Evolutionary conservation across 2,888 invertebrate species (phyloP), one percentile per base, ranked within the genome.

Genomic region (Lithosia quadra): DNA sequence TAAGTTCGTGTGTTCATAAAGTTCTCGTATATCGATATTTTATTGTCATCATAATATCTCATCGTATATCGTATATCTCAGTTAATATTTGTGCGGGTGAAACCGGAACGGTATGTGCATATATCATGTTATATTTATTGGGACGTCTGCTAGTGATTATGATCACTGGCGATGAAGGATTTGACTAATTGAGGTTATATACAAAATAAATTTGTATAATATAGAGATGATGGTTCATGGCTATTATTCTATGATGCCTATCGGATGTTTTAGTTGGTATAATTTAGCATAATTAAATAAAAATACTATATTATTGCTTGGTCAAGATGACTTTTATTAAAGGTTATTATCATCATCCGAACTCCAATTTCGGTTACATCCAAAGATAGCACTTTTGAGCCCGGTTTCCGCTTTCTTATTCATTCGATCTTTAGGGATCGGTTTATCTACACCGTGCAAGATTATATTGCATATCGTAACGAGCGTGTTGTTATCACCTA

Each of bases 141-240:
- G 8, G 8, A 49, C 18, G 49, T 49, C n/a, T 1, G n/a, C 9
- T 49, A 49, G 18, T 49, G 49, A n/a, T 9, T 49, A 49, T 49
- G 49, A 49, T 49, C n/a, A 49, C 49, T 34, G 8, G 34, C n/a
- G 18, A n/a, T 49, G 49, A n/a, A 49, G 49, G 49, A 49, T 49
- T 49, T 8, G n/a, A 49, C 7, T 49, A 49, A 49, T 49, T 49
- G 18, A 49, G 49, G 49, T 49, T n/a, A 49, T 49, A 18, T 18
- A 49, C n/a, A 49, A 18, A 49, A 49, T 49, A 49, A 49, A 49
- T 49, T 18, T 49, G 49, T 49, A 49, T n/a, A 49, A 49, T 49
- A 9, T 4, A 49, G n/a, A 49, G 18, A 49, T n/a, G 8, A 49
- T n/a, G 49, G 49, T 49, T 49, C 49, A 49, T 49, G 49, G 49